Evolutionary conservation across 2,797 vertebrate genomes (phyloP), one percentile per base, ranked within the genome.

Genomic region (Sternotherus odoratus): DNA sequence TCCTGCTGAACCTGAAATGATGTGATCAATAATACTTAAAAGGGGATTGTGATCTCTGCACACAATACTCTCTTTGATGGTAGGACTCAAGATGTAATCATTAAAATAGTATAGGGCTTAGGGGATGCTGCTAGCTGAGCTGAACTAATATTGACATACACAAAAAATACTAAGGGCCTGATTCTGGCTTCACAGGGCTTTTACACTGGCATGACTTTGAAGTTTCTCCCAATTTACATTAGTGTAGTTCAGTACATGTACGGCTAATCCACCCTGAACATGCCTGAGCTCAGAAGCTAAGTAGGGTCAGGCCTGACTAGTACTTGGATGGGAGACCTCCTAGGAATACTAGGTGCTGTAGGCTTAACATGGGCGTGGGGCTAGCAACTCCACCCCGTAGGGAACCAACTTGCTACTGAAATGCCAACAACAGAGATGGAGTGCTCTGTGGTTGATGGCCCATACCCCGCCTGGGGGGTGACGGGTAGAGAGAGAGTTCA

Each of bases 71-170:
- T 75, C 49, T 57, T 83, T 0, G 2, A 4, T 79, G 66, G 8
- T 0, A 1, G 54, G 21, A 79, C 79, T 92, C 43, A 88, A 79
- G 81, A 85, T 1, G 1, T 56, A 36, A 8, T 86, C 30, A n/a
- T 93, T 88, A 46, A 84, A 91, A 43, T 43, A 85, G 28, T 36
- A n/a, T 57, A 85, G 48, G 75, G 33, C 16, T 93, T 83, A 0
- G 3, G 12, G 77, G 51, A 91, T 91, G 86, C 36, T 83, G 23
- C 85, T 87, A 81, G 48, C 82, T 89, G 50, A 85, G 89, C 88
- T 69, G 36, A 23, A 6, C 11, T 19, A 75, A 87, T 95, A 92
- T 21, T 88, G 79, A 85, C 5, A 21, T 24, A 17, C 17, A 12
- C 48, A 78, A 81, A 88, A 63, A 83, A 75, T 23, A 26, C 17